Base-by-base conservation (phyloP, 2,113 vertebrate genomes). In the Mesoclemmys tuberculata region DNA sequence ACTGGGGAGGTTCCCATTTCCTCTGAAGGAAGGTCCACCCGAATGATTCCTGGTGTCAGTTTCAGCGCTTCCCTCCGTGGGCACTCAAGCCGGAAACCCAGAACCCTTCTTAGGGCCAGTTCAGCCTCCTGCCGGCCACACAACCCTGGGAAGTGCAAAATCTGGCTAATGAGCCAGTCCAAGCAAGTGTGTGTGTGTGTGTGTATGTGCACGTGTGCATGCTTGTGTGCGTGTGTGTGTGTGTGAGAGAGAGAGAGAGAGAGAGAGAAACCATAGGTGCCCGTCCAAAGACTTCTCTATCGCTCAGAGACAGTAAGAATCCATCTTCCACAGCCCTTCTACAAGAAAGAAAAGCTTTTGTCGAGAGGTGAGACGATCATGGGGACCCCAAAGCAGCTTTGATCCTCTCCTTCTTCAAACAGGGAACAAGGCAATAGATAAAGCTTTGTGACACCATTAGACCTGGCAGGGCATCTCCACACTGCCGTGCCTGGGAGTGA, bases 1-100 rank as follows among this genome's bases (percentile, higher is more conserved):
- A 90, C 97, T 87, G 96, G 98, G 95, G 97, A 97, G 86, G 84
- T 90, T 97, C 94, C 78, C 95, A 85, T 98, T 98, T 98, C 96
- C 96, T 97, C 94, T 89, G 96, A 94, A 97, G 94, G 88, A 90
- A 94, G 94, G 93, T 95, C 98, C 97, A 96, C 97, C 96, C 97
- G 91, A 94, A 94, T 61, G 85, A 89, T 89, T 97, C 94, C 95
- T 95, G 97, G 91, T 94, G 93, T 88, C 88, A 12, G 0, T 87
- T 93, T 92, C 88, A 93, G 80, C 41, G 91, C 88, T 95, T 88
- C 93, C 94, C 95, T 97, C 96, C 11, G 18, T 49, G 85, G 80
- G 92, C 93, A 80, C 84, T 91, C 90, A 91, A 80, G 78, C 27
- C 85, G 85, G 92, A 95, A 83, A 79, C 29, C 81, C 21, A 0